A percentile compares a stretch with the other conserved stretches of the same genome.
phyloP scores from a whole-genome alignment of 2,113 vertebrate species.

The Nerophis lumbriciformis region DNA sequence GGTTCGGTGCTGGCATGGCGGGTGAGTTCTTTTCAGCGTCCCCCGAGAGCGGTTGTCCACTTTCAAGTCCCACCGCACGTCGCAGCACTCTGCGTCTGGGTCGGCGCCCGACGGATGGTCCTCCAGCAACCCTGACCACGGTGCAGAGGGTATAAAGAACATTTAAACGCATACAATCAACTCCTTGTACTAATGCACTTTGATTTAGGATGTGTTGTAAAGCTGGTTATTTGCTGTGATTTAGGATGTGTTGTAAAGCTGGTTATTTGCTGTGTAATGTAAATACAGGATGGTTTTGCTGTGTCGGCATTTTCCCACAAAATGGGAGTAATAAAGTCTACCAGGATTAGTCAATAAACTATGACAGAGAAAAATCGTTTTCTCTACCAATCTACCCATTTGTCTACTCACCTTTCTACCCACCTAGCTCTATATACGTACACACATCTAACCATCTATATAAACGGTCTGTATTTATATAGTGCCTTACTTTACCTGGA shows the following conservation, averaged over 20 bases:
- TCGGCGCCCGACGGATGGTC: slow-evolving; percentile 81
- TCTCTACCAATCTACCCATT: no score
- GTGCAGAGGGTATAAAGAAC: not conserved
- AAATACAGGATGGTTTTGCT: not conserved
- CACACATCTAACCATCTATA: no score
- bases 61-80: slow-evolving; percentile 87
- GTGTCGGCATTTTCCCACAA: not conserved
- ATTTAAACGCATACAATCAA: not conserved
- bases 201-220: not conserved
- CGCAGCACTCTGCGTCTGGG: slow-evolving; percentile 92
- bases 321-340: not conserved
- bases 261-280: not conserved
- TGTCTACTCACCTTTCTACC: no score
- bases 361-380: no score
- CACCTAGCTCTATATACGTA: no score
- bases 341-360: not conserved
- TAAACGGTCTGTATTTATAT: no score
- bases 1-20: slow-evolving; percentile 84
- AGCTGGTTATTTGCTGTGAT: not conserved
- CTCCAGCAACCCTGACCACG: slow-evolving; percentile 85
- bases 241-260: not conserved
- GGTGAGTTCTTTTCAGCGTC: slow-evolving; percentile 81
- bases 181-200: not conserved
- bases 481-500: no score
- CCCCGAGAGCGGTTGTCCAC: slow-evolving; percentile 79